A percentile compares a stretch with the other conserved stretches of the same genome.
These are phyloP conservation scores for Temnothorax unifasciatus DNA, from an alignment of 2,888 invertebrate genomes.

Conservation along the genomic window DNA sequence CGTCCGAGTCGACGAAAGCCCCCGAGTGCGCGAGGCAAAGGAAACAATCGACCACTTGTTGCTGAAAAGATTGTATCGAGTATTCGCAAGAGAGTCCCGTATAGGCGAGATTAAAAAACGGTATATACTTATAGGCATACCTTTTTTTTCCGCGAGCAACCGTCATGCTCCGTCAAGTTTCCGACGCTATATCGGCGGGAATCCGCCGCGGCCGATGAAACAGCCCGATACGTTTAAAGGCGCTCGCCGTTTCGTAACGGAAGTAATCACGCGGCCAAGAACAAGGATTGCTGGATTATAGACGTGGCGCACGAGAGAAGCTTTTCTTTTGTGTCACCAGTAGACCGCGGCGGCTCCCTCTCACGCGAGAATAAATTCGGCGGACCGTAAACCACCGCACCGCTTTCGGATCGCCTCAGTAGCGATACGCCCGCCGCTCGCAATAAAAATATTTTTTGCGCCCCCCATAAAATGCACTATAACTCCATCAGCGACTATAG, in stretches of 20 bases:
- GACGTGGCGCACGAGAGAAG: conserved; percentile 49
- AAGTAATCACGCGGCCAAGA: conserved; percentile 58
- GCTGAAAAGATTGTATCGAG: conserved; percentile 70
- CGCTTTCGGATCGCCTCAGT: conserved; percentile 51
- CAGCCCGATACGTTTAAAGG: conserved; percentile 45
- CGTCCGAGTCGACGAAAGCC: conserved; percentile 25
- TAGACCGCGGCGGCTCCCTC: conserved; percentile 41
- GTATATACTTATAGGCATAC: conserved; percentile 9
- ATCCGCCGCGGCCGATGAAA: conserved; percentile 40
- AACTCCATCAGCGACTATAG: conserved; percentile 1
- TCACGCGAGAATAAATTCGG: conserved; percentile 47
- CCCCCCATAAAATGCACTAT: neutral
- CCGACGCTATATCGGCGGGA: conserved; percentile 9
- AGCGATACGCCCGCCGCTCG: neutral
- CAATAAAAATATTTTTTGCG: conserved; percentile 43
- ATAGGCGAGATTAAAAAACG: conserved; percentile 43
- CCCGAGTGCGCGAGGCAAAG: conserved; percentile 36
- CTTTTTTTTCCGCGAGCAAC: conserved; percentile 19
- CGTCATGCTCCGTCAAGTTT: conserved; percentile 41
- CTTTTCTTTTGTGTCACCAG: conserved; percentile 53
- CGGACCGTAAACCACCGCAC: conserved; percentile 52
- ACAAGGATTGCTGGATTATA: conserved; percentile 52
- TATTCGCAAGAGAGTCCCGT: conserved; percentile 36
- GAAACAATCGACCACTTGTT: conserved; percentile 75
- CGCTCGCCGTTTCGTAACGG: conserved; percentile 53